These are phyloP conservation scores for Laterallus jamaicensis DNA, from an alignment of 2,113 vertebrate species.

Conservation along the genomic window DNA sequence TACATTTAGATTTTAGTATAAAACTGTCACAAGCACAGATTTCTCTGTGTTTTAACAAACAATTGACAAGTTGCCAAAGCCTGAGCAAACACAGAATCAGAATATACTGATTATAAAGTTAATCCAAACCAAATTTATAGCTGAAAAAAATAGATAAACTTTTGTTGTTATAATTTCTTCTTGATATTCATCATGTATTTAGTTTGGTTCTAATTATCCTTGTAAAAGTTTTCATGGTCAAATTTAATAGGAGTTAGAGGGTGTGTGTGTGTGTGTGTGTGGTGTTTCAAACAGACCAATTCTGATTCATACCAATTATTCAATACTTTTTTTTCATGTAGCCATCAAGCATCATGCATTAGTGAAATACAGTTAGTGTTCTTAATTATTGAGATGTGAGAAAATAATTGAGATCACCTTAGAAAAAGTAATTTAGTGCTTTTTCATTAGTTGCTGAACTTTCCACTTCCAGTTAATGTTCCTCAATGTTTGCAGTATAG, in stretches of 20 bases:
- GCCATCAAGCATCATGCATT: accelerated
- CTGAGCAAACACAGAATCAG: background rate
- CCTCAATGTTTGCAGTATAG: background rate
- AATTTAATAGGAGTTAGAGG: background rate
- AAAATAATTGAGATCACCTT: background rate
- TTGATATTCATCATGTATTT: background rate
- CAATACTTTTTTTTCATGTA: background rate
- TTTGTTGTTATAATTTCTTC: background rate
- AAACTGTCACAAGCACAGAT: background rate
- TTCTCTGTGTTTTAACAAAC: background rate
- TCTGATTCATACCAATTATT: background rate
- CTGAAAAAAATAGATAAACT: background rate
- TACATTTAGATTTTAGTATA: background rate
- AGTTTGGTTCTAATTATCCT: background rate
- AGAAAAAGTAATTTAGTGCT: background rate
- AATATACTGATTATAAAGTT: background rate
- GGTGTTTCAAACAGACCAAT: background rate
- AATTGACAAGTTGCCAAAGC: background rate
- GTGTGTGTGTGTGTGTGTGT: background rate
- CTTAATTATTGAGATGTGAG: background rate
- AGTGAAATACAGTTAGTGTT: background rate
- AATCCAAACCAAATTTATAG: background rate
- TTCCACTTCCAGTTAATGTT: background rate
- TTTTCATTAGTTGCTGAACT: background rate
- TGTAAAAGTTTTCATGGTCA: background rate